Evolutionary conservation across 2,797 vertebrate genomes (phyloP), one percentile per base, ranked within the genome.

Genomic region (Pangasius macronema): DNA sequence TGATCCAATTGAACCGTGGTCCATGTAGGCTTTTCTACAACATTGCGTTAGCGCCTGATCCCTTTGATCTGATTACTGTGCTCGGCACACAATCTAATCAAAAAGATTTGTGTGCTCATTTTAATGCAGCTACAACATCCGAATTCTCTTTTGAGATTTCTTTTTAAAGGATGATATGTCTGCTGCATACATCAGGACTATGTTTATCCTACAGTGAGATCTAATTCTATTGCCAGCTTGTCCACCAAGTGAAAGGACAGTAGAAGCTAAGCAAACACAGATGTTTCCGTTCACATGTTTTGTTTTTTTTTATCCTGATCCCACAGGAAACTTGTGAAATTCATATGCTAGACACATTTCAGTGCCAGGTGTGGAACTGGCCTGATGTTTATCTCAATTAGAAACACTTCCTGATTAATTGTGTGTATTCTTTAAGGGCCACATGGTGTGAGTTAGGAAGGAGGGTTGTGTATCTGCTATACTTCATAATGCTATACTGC

Each of bases 101-200:
- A 79, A 86, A 55, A 86, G 80, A 86, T 77, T 49, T 83, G 79
- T 76, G 68, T 70, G 80, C 84, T 88, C 87, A 77, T 88, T 86
- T 83, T 82, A 88, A 77, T 86, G 22, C 70, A 68, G 72, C 80
- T 83, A 77, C 85, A 68, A 83, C n/a, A 68, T 77, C 87, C 9
- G 59, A 82, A 68, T 85, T 85, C 76, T 82, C 83, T 79, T 85
- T 53, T 49, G 83, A 88, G 87, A 85, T 70, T 77, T 79, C 55
- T 36, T 59, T 84, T 13, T 75, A 46, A 67, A 73, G 63, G 65
- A 55, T 73, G 57, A 67, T 84, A 39, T 27, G 55, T 51, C 39
- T 72, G 8, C 76, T 81, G 84, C 68, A 86, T 77, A 83, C 72
- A 83, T 83, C 70, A 82, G 55, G 51, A 68, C 61, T 18, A 20